A percentile compares a stretch with the other conserved stretches of the same genome.
These are phyloP conservation scores for Stenotaenia linearis DNA, from an alignment of 2,888 invertebrate genomes.

Conservation along the genomic window DNA sequence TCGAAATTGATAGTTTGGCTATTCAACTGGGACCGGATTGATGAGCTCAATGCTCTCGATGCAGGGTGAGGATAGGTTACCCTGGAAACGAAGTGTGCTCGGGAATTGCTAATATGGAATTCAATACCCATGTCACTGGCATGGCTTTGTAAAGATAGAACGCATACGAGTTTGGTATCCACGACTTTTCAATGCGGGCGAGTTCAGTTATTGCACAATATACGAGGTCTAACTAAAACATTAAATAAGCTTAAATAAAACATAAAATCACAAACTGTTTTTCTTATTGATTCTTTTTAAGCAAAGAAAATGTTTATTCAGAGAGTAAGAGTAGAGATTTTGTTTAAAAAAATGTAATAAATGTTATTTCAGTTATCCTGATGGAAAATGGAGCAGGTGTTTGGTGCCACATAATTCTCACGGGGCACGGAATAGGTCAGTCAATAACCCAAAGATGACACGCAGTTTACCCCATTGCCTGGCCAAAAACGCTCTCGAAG, in stretches of 20 bases:
- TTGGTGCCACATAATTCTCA: background rate
- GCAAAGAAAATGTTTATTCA: background rate
- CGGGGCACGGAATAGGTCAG: slow-evolving; percentile 8
- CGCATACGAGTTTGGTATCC: background rate
- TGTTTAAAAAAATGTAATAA: background rate
- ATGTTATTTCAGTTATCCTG: background rate
- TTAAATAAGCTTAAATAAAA: background rate
- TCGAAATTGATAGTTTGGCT: background rate
- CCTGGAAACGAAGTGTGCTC: slow-evolving; percentile 16
- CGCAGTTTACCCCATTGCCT: background rate
- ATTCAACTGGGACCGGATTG: slow-evolving; percentile 3
- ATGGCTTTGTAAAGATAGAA: background rate
- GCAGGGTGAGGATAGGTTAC: background rate
- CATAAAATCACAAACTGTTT: background rate
- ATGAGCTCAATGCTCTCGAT: background rate
- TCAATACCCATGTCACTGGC: slow-evolving; percentile 23
- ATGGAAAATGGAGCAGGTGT: slow-evolving; percentile 7
- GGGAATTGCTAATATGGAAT: slow-evolving; percentile 11
- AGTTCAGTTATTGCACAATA: background rate
- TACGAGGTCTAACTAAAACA: background rate
- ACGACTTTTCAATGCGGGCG: background rate
- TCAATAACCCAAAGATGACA: slow-evolving; percentile 24
- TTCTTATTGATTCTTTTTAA: background rate
- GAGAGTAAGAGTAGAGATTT: background rate
- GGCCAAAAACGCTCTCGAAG: background rate